Evolutionary conservation across 2,888 invertebrate genomes (phyloP).

Genomic region (Sesia bembeciformis): DNA sequence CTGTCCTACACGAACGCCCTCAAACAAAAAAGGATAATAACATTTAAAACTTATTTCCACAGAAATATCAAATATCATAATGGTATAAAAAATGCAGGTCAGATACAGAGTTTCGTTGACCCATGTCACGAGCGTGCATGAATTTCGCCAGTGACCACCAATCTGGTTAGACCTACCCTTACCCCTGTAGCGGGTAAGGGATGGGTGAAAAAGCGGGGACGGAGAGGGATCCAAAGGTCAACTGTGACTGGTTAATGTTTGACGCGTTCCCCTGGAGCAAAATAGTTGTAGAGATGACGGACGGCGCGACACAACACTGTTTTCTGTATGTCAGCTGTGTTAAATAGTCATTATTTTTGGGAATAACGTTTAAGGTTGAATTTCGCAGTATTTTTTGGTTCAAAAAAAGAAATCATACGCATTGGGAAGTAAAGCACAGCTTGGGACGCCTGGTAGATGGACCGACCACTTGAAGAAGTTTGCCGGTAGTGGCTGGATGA

Average conservation of each 20-base stretch:
- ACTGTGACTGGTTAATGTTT: constrained; percentile 13
- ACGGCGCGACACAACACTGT: constrained; percentile 11
- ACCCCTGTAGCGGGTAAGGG: constrained; percentile 4
- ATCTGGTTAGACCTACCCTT: constrained; percentile 7
- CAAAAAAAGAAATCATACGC: too few species aligned
- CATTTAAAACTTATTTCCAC: neutral
- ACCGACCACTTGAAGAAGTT: too few species aligned
- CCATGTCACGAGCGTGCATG: constrained; percentile 16
- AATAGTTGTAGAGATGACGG: constrained; percentile 15
- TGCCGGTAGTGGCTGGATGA: too few species aligned
- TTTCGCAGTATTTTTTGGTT: neutral
- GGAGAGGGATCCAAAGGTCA: constrained; percentile 7
- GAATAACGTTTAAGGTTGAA: neutral
- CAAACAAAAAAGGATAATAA: neutral
- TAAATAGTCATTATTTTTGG: neutral
- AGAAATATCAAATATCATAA: neutral
- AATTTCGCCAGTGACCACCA: constrained; percentile 14
- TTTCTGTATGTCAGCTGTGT: constrained; percentile 4
- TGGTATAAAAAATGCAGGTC: constrained; percentile 22
- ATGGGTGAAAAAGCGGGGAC: constrained; percentile 3
- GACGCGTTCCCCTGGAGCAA: constrained; percentile 18
- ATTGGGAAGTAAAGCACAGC: too few species aligned
- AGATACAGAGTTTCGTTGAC: constrained; percentile 18
- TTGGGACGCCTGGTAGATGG: too few species aligned
- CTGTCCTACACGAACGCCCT: neutral